Evolutionary conservation across 2,113 vertebrate species (phyloP), one percentile per base, ranked within the genome.

Genomic region (Poeciliopsis turrubarensis): DNA sequence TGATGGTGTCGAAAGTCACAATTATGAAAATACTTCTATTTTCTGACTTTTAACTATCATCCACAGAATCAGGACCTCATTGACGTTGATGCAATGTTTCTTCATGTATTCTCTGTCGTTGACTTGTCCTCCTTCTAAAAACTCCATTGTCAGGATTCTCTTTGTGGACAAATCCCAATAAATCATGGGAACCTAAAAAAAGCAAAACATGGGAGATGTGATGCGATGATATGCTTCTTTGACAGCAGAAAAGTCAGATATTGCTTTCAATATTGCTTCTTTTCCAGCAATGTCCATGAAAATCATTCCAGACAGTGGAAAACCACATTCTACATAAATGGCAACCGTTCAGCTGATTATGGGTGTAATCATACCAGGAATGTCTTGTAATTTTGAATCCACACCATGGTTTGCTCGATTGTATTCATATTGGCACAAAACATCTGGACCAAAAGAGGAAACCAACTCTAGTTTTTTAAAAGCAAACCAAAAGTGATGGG

Each of bases 61-160:
- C 41, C 26, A 60, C 27, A 19, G 39, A 32, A 19, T 31, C 29
- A 32, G 34, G 19, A 99, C 98, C 97, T 99, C 92, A 0, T 98
- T 96, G 68, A 99, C 96, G 0, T 96, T 88, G 51, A 99, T 97
- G 86, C 81, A 65, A 44, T 99, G 96, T 76, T 54, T 91, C 83
- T 94, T 94, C 95, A 99, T 99, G 90, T 99, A 99, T 60, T 93
- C 93, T 60, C 87, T 91, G 91, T 99, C 97, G 0, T 99, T 98
- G 89, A 98, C 96, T 85, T 99, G 97, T 9, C 97, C 97, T 0
- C 98, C 98, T 11, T 99, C 98, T 68, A 94, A 92, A 78, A 98
- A 99, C 60, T 99, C 98, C 98, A 99, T 99, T 81, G 96, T 96
- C 68, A 99, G 95, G 64, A 99, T 94, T 0, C 98, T 95, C 72